These are phyloP conservation scores for Chalcosyrphus nemorum DNA, from an alignment of 2,888 invertebrate species.

Conservation along the genomic window DNA sequence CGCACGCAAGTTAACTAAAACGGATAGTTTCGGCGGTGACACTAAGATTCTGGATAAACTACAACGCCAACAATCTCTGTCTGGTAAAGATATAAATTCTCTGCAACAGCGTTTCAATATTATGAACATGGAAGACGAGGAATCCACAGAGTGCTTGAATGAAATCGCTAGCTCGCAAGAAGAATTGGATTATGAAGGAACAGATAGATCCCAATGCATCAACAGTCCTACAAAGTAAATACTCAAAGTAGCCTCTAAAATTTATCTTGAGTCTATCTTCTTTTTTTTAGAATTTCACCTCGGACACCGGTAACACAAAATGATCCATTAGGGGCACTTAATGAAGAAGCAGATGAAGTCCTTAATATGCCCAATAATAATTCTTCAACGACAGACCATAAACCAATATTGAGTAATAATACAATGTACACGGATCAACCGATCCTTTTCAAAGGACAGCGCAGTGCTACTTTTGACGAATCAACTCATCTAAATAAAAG, in stretches of 20 bases:
- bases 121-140: slow-evolving; percentile 76
- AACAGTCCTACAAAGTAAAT: slow-evolving; percentile 82
- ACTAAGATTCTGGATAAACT: slow-evolving; percentile 89
- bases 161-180: slow-evolving; percentile 78
- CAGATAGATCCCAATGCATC: slow-evolving; percentile 72
- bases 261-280: too few species aligned
- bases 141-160: slow-evolving; percentile 70
- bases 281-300: slow-evolving; percentile 84
- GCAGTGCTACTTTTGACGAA: slow-evolving; percentile 85
- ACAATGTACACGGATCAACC: slow-evolving; percentile 86
- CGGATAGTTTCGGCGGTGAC: slow-evolving; percentile 91
- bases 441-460: slow-evolving; percentile 85
- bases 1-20: slow-evolving; percentile 84
- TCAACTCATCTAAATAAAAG: slow-evolving; percentile 82
- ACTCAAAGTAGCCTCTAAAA: background rate
- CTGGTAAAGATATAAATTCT: slow-evolving; percentile 65
- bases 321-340: slow-evolving; percentile 94
- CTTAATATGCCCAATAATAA: slow-evolving; percentile 74
- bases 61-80: slow-evolving; percentile 82
- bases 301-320: slow-evolving; percentile 94
- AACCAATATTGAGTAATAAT: slow-evolving; percentile 75
- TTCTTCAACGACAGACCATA: slow-evolving; percentile 49
- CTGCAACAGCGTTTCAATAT: slow-evolving; percentile 77
- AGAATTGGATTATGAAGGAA: slow-evolving; percentile 76
- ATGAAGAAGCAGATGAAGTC: slow-evolving; percentile 79